Base-by-base conservation (phyloP, 2,888 invertebrate species). In the Brenthis hecate region DNA sequence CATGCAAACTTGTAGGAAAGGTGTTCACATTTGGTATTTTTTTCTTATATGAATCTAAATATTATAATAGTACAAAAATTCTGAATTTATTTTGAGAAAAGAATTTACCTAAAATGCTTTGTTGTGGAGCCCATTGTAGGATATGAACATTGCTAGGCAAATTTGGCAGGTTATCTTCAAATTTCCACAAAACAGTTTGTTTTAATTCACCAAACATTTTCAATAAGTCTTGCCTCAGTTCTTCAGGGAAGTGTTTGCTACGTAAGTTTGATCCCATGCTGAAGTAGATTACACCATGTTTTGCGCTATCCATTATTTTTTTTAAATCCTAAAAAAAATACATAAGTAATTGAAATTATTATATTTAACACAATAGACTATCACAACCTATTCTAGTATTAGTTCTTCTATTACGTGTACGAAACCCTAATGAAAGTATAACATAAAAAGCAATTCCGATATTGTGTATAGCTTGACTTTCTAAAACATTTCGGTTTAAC, bases 181-280 rank as follows among this genome's bases (percentile, higher is more conserved):
- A 86, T 73, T 88, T 91, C 89, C 88, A 90, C 11, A 91, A 62
- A 3, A 91, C 85, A 0, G 81, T 83, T 70, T 90, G 86, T 58
- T 86, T 86, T 50, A 92, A 72, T 56, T 77, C 77, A 2, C 81
- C 77, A 71, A 91, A 88, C 14, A 83, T 80, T 48, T 79, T 75
- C 0, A 89, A 50, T 8, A 90, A 71, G 0, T 74, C 75, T n/a
- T 71, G 71, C 64, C 80, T 81, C 11, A 80, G 61, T 55, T 76
- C 74, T 11, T 78, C 77, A 1, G 86, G 81, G 73, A 89, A 76
- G 0, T 77, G 71, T 13, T 78, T 79, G 63, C 84, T 84, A 60
- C 81, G 78, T 19, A 87, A 74, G 58, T 82, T 85, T 0, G 88
- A 84, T 4, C 91, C 89, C 80, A 90, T 79, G 70, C 88, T 89